Percentiles rank a stretch among this genome's conserved stretches.
Conservation (phyloP, 2,113 vertebrate species). For the Leucoraja erinaceus region DNA sequence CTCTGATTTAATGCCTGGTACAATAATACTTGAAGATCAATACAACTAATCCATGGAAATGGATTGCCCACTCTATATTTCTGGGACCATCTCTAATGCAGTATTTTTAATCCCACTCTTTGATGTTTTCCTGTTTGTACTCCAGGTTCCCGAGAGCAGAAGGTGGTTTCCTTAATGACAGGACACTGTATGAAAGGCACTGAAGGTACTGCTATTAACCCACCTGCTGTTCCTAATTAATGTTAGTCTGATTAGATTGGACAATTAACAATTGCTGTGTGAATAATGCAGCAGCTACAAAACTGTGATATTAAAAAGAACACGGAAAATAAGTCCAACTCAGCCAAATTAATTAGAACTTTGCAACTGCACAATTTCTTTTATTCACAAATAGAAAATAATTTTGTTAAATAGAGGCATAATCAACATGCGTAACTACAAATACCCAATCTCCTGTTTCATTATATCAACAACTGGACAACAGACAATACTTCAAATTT, state of each 20-base stretch:
- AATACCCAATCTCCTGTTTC: background rate
- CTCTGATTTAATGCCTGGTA: background rate
- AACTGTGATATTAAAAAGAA: constrained; percentile 5
- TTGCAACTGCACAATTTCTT: background rate
- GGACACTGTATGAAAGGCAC: background rate
- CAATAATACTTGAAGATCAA: background rate
- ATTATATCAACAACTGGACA: background rate
- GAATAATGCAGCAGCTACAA: background rate
- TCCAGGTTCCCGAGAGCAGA: background rate
- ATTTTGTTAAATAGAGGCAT: no score
- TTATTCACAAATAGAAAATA: background rate
- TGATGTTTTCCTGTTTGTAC: background rate
- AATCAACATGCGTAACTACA: background rate
- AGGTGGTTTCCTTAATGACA: constrained; percentile 2
- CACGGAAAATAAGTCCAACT: background rate
- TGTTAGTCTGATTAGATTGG: constrained; percentile 24
- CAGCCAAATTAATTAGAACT: constrained; percentile 7
- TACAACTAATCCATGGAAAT: background rate
- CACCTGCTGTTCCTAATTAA: constrained; percentile 26
- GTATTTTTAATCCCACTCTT: background rate
- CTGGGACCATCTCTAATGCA: background rate
- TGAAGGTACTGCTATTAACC: constrained; percentile 19
- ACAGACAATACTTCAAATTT: background rate
- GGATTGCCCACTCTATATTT: background rate
- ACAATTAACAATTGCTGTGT: constrained; percentile 18